Percentiles rank a stretch among this genome's conserved stretches.
Conservation (phyloP, 2,797 vertebrate genomes). For the Enteromius unitaeniatus region DNA sequence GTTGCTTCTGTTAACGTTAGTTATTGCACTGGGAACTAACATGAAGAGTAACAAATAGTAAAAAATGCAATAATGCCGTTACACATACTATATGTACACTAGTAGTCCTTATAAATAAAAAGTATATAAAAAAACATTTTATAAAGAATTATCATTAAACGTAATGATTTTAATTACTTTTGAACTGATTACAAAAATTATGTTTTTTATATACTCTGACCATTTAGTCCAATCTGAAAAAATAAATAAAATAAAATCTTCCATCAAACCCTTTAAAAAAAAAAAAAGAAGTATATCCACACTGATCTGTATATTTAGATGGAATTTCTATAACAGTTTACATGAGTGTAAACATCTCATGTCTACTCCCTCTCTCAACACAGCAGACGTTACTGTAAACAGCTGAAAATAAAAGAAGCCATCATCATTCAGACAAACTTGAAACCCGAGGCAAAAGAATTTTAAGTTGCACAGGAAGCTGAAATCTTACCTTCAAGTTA, state of each 20-base stretch:
- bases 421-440: neutral
- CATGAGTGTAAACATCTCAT: conserved; percentile 3
- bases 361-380: neutral
- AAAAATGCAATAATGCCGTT: neutral
- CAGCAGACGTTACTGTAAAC: neutral
- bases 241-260: neutral
- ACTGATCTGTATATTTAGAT: neutral
- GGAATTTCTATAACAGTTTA: neutral
- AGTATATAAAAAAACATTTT: neutral
- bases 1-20: neutral
- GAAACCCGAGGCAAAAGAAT: neutral
- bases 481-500: conserved; percentile 16
- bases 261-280: neutral
- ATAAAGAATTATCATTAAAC: neutral
- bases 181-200: neutral
- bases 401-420: neutral
- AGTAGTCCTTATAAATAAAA: neutral
- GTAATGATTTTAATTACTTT: neutral
- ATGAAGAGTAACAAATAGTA: neutral
- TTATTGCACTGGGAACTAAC: neutral
- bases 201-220: neutral
- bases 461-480: neutral
- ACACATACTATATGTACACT: neutral
- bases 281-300: neutral
- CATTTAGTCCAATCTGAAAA: neutral